Evolutionary conservation across 2,888 invertebrate genomes (phyloP).

Genomic region (Melanostoma scalare): DNA sequence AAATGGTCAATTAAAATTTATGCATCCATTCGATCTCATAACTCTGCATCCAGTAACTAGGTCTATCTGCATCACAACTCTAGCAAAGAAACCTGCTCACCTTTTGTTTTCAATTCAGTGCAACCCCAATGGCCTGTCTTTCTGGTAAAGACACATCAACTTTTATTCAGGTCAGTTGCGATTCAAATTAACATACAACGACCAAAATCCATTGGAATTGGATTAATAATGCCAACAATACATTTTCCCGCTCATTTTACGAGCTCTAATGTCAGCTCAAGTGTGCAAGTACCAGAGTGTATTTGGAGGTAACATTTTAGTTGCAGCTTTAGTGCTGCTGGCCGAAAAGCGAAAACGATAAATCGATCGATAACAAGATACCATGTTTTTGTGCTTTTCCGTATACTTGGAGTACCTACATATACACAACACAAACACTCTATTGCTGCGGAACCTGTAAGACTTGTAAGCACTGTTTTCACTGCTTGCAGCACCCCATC

Average conservation of each 20-base stretch:
- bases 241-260: slow-evolving; percentile 63
- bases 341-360: slow-evolving; percentile 58
- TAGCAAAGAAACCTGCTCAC: slow-evolving; percentile 38
- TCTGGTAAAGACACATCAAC: slow-evolving; percentile 42
- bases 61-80: neutral
- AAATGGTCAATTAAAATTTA: slow-evolving; percentile 37
- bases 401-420: neutral
- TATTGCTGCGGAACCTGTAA: slow-evolving; percentile 23
- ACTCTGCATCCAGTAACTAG: slow-evolving; percentile 9
- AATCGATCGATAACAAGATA: slow-evolving; percentile 71
- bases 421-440: neutral
- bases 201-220: slow-evolving; percentile 63
- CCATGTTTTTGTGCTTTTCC: slow-evolving; percentile 29
- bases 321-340: slow-evolving; percentile 11
- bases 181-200: slow-evolving; percentile 63
- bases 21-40: slow-evolving; percentile 34
- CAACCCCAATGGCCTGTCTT: slow-evolving; percentile 38
- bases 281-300: slow-evolving; percentile 38
- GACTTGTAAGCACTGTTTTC: slow-evolving; percentile 33
- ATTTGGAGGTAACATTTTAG: slow-evolving; percentile 7
- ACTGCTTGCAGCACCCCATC: slow-evolving; percentile 11
- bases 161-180: slow-evolving; percentile 59
- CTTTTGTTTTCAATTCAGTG: slow-evolving; percentile 42
- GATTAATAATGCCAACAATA: slow-evolving; percentile 68
- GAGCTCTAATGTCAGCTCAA: slow-evolving; percentile 57